Evolutionary conservation across 2,113 vertebrate genomes (phyloP).

Genomic region (Illadopsis cleaveri): DNA sequence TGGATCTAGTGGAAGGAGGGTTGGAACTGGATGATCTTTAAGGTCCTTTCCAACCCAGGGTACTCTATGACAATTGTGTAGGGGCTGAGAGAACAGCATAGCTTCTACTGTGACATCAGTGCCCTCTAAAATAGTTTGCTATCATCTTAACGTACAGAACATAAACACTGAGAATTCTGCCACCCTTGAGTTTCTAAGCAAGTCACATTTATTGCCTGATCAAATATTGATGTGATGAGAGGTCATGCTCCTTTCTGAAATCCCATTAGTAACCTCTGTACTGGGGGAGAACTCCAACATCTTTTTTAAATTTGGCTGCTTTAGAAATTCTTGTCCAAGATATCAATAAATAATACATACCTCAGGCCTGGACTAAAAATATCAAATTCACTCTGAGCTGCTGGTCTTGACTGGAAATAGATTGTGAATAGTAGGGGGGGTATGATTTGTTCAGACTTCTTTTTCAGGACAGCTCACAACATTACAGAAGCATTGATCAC

Average conservation of each 20-base stretch:
- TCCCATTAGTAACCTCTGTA: constrained; percentile 38
- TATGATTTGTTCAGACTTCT: background rate
- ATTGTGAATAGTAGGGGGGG: background rate
- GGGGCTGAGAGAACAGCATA: background rate
- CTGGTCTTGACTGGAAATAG: background rate
- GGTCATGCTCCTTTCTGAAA: constrained; percentile 56
- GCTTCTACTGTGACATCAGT: background rate
- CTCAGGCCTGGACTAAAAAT: background rate
- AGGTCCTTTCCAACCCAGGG: background rate
- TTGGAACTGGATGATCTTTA: background rate
- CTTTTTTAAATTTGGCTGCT: constrained; percentile 7
- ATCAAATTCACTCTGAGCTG: background rate
- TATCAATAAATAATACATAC: background rate
- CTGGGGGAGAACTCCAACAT: background rate
- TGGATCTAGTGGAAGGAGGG: too few species aligned
- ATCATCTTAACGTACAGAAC: constrained; percentile 11
- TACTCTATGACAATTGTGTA: background rate
- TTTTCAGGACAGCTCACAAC: background rate
- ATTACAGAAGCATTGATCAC: background rate
- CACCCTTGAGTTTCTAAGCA: constrained; percentile 20
- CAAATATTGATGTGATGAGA: constrained; percentile 66
- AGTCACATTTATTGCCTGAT: constrained; percentile 36
- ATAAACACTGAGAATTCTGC: constrained; percentile 29
- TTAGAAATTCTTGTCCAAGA: constrained; percentile 1
- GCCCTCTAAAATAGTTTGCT: constrained; percentile 1